Evolutionary conservation across 2,113 vertebrate genomes (phyloP).

Genomic region (Riparia riparia): DNA sequence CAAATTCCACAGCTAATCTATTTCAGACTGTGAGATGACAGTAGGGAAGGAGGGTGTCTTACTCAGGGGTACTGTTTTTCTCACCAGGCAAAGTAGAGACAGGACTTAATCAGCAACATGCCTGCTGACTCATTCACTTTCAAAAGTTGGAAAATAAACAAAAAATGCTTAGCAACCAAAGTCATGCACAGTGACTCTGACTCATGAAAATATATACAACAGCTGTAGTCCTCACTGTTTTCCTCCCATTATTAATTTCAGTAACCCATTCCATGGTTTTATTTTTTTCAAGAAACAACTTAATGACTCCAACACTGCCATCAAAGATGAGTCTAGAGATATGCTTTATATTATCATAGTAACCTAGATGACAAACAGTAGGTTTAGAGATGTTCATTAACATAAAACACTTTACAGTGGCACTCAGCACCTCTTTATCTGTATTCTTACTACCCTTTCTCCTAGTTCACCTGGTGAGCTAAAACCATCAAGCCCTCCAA

Average conservation of each 20-base stretch:
- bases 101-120: background rate
- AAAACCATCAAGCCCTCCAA: background rate
- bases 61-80: background rate
- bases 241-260: background rate
- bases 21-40: background rate
- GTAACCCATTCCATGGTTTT: background rate
- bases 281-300: background rate
- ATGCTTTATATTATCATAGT: background rate
- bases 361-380: background rate
- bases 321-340: background rate
- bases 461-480: background rate
- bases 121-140: constrained; percentile 10
- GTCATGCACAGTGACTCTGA: background rate
- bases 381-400: background rate
- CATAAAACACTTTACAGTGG: background rate
- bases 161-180: constrained; percentile 21
- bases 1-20: background rate
- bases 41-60: background rate
- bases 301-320: background rate
- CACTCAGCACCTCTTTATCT: background rate
- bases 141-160: constrained; percentile 23
- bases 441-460: background rate
- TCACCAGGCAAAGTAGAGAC: background rate
- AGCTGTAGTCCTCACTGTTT: background rate
- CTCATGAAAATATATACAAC: background rate